Conservation (phyloP, 2,797 vertebrate species). For the Perodicticus potto region DNA sequence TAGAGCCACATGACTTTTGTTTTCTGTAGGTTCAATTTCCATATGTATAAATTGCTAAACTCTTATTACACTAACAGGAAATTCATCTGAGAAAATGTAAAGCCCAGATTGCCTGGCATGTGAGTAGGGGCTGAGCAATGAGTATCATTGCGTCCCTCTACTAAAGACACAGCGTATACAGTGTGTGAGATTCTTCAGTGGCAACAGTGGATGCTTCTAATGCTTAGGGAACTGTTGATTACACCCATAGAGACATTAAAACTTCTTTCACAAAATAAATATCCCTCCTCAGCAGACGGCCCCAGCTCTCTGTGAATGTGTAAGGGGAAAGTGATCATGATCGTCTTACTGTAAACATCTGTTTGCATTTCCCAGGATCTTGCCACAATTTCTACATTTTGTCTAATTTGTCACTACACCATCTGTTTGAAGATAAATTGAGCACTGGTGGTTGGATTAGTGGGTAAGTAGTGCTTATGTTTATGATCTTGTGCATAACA, state of each 20-base stretch:
- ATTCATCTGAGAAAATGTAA: neutral
- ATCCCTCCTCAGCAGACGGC: slow-evolving; percentile 37
- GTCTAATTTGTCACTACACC: slow-evolving; percentile 56
- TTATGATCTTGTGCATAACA: slow-evolving; percentile 32
- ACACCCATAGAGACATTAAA: slow-evolving; percentile 58
- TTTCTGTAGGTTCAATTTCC: neutral
- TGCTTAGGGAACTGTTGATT: slow-evolving; percentile 59
- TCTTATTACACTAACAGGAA: neutral
- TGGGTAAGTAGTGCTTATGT: slow-evolving; percentile 59
- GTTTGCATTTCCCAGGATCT: slow-evolving; percentile 66
- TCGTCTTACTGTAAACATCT: slow-evolving; percentile 64
- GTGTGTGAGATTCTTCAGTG: neutral
- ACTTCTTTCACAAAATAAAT: slow-evolving; percentile 54
- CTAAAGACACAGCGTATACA: neutral
- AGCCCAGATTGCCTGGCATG: neutral
- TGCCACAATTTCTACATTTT: slow-evolving; percentile 70
- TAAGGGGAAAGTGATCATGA: slow-evolving; percentile 44
- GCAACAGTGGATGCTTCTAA: slow-evolving; percentile 59
- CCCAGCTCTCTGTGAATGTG: slow-evolving; percentile 14
- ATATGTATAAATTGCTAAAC: no score
- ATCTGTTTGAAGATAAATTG: slow-evolving; percentile 72
- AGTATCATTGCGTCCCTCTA: neutral
- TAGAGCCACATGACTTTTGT: neutral
- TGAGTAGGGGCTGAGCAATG: neutral
- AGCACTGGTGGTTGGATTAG: slow-evolving; percentile 62